Evolutionary conservation across 2,797 vertebrate genomes (phyloP), one percentile per base, ranked within the genome.

Genomic region (Coregonus suidteri): DNA sequence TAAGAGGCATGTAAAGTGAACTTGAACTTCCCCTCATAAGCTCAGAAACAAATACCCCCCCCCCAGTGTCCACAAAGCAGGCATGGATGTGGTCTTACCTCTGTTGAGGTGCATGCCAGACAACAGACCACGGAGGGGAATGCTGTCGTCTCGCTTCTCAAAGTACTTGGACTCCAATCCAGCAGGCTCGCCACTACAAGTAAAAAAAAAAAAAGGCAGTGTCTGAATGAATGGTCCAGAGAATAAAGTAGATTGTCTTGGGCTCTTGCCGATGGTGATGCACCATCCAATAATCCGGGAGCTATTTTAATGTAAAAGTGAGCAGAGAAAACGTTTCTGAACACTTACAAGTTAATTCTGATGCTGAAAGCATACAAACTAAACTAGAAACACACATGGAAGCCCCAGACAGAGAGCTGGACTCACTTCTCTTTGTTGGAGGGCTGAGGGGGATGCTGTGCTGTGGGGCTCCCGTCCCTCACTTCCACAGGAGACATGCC

Each of bases 161-260:
- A 99, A 94, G 83, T 99, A 99, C 81, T 98, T 99, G 0, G 95
- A 84, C 53, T 98, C 97, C 87, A 98, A 88, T 31, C 95, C 95
- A 15, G 89, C 41, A 35, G 87, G 88, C 30, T 95, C 94, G 76
- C 92, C 89, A 71, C 96, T 97, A 79, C 68, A 35, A 30, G 13
- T 67, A 37, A 14, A 67, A 71, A 5, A 41, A 6, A 54, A 11
- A 7, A 20, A 9, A 11, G 20, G 7, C 59, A 25, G 56, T n/a
- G 2, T 6, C 59, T 64, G 59, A 25, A 11, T 64, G 20, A 20
- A 59, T 30, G 25, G 6, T 9, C 20, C 59, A 64, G 59, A 18
- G 25, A 7, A 20, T 47, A 47, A 47, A 13, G 41, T 47, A 47
- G 9, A 47, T 47, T 3, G 3, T 64, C 20, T 64, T 6, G 6